Percentiles rank a stretch among this genome's conserved stretches.
Conservation (phyloP, 2,888 invertebrate species). For the Hypomecis atomaria region DNA sequence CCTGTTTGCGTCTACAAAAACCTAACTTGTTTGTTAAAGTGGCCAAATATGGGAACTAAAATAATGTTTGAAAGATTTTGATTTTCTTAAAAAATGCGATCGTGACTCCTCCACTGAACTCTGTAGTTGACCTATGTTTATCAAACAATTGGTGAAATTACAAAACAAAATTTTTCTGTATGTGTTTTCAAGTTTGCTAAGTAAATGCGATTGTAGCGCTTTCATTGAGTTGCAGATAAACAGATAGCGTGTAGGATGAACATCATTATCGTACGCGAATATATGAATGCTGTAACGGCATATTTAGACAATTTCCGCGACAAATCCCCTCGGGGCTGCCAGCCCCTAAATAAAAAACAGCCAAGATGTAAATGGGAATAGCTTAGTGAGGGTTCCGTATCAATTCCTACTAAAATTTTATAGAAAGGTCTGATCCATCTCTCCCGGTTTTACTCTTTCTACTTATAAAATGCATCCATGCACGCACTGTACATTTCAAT, state of each 20-base stretch:
- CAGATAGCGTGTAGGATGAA: conserved; percentile 6
- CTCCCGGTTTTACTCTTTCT: too few relatives aligned
- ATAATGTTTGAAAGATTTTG: background rate
- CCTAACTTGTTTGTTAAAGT: background rate
- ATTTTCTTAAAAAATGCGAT: background rate
- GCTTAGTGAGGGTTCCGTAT: conserved; percentile 1
- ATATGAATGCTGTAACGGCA: conserved; percentile 49
- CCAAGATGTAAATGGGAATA: background rate
- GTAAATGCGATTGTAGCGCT: background rate
- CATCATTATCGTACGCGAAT: conserved; percentile 21
- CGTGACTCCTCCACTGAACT: background rate
- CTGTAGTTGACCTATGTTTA: background rate
- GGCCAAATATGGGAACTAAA: background rate
- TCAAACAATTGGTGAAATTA: background rate
- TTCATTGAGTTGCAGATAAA: background rate
- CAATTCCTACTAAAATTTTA: background rate
- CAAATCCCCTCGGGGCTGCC: conserved; percentile 65
- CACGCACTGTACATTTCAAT: too few relatives aligned
- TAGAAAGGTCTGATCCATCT: too few relatives aligned
- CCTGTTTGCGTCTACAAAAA: conserved; percentile 7
- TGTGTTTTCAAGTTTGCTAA: too few relatives aligned
- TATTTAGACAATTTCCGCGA: conserved; percentile 81
- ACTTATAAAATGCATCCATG: conserved; percentile 54
- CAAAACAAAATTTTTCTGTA: background rate
- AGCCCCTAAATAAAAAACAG: conserved; percentile 53